These are phyloP conservation scores for Vidua chalybeata DNA, from an alignment of 2,113 vertebrate genomes.

Conservation along the genomic window DNA sequence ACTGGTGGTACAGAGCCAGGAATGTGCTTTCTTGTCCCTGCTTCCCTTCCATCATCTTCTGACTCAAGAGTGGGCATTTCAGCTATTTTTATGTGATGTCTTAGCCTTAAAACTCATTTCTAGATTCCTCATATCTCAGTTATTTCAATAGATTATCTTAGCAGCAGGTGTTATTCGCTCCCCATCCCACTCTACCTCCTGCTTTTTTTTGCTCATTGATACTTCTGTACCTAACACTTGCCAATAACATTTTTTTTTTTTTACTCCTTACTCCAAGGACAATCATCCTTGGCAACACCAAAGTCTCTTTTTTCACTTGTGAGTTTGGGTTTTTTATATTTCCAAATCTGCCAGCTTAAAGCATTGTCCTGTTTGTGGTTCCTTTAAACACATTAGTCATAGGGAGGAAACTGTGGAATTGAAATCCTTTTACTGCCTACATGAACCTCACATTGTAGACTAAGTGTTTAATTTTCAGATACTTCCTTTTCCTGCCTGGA, in stretches of 20 bases:
- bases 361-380: conserved; percentile 1
- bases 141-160: background rate
- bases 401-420: background rate
- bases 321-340: background rate
- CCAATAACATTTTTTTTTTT: background rate
- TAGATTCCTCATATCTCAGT: background rate
- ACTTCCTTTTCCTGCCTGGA: background rate
- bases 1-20: background rate
- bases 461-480: background rate
- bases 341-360: background rate
- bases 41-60: background rate
- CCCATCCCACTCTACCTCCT: background rate
- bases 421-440: background rate
- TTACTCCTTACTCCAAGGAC: background rate
- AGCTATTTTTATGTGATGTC: background rate
- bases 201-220: background rate
- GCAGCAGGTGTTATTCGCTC: background rate
- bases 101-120: background rate
- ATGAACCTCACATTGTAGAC: background rate
- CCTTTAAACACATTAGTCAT: background rate
- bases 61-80: background rate
- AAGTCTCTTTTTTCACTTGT: background rate
- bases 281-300: background rate
- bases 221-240: background rate
- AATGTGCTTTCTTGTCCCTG: background rate